Conservation (phyloP, 2,888 invertebrate genomes). For the Diaperis boleti region DNA sequence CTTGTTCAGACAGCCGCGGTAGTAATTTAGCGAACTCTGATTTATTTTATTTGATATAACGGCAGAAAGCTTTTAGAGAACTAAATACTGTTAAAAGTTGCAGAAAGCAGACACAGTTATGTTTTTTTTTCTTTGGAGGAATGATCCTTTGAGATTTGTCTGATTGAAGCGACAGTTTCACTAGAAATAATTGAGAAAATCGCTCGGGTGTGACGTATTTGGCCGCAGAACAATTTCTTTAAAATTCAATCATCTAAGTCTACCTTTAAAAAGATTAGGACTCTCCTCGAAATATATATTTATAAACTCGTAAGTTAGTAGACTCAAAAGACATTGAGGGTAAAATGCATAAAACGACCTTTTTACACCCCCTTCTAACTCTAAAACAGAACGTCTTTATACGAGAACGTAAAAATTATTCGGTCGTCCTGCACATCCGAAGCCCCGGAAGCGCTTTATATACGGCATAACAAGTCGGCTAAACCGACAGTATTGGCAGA, state of each 20-base stretch:
- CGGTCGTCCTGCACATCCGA: constrained; percentile 8
- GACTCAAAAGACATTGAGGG: no score
- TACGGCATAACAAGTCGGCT: constrained; percentile 29
- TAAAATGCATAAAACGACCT: no score
- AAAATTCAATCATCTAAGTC: neutral
- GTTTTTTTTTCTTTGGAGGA: no score
- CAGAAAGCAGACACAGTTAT: no score
- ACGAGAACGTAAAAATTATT: constrained; percentile 1
- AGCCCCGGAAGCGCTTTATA: constrained; percentile 22
- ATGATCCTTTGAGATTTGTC: neutral
- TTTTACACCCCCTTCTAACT: neutral
- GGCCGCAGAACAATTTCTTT: constrained; percentile 3
- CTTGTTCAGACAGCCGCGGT: neutral
- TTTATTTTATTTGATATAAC: neutral
- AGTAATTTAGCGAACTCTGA: neutral
- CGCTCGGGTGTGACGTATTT: neutral
- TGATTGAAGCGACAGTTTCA: neutral
- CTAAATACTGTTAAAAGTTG: no score
- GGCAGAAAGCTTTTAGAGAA: no score
- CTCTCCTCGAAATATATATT: no score
- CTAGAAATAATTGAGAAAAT: neutral
- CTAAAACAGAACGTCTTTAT: neutral
- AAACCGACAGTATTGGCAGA: constrained; percentile 28
- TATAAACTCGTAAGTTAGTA: no score
- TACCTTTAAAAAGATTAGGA: neutral